These are phyloP conservation scores for Steinernema carpocapsae DNA, from an alignment of 2,888 invertebrate species.

Conservation along the genomic window DNA sequence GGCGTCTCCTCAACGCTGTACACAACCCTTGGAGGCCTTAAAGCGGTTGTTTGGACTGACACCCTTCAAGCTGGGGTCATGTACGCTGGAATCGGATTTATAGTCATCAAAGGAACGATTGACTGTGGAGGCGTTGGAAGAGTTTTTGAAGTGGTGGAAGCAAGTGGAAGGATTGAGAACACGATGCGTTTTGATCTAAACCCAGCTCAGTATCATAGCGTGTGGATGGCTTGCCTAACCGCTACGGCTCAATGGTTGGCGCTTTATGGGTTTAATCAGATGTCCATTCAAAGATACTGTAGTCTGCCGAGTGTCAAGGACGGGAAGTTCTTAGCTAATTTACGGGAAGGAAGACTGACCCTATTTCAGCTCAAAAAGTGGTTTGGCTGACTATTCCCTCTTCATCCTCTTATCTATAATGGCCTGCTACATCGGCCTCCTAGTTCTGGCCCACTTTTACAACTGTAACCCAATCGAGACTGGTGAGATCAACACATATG, in stretches of 20 bases:
- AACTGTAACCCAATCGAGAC: slow-evolving; percentile 60
- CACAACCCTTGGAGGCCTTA: slow-evolving; percentile 41
- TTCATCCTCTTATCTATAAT: slow-evolving; percentile 51
- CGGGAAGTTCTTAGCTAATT: not conserved
- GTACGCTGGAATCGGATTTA: slow-evolving; percentile 34
- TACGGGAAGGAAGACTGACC: not conserved
- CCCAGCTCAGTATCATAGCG: slow-evolving; percentile 20
- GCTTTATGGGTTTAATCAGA: slow-evolving; percentile 11
- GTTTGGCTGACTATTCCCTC: slow-evolving; percentile 53
- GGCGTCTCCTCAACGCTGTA: slow-evolving; percentile 36
- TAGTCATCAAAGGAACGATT: slow-evolving; percentile 30
- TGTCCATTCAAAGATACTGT: slow-evolving; percentile 33
- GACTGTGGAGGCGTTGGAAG: slow-evolving; percentile 24
- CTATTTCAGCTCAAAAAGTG: slow-evolving; percentile 36
- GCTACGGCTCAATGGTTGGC: not conserved
- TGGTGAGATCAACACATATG: slow-evolving; percentile 49
- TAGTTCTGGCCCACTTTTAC: slow-evolving; percentile 57
- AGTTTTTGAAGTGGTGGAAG: not conserved
- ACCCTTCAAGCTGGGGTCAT: slow-evolving; percentile 39
- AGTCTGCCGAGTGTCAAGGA: slow-evolving; percentile 9
- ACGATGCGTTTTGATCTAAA: slow-evolving; percentile 1
- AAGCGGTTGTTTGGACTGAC: slow-evolving; percentile 41
- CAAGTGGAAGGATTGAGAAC: slow-evolving; percentile 16
- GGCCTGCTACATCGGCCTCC: slow-evolving; percentile 55
- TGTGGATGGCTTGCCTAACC: slow-evolving; percentile 10